These are phyloP conservation scores for Ischnus inquisitorius DNA, from an alignment of 2,888 invertebrate genomes.

Conservation along the genomic window DNA sequence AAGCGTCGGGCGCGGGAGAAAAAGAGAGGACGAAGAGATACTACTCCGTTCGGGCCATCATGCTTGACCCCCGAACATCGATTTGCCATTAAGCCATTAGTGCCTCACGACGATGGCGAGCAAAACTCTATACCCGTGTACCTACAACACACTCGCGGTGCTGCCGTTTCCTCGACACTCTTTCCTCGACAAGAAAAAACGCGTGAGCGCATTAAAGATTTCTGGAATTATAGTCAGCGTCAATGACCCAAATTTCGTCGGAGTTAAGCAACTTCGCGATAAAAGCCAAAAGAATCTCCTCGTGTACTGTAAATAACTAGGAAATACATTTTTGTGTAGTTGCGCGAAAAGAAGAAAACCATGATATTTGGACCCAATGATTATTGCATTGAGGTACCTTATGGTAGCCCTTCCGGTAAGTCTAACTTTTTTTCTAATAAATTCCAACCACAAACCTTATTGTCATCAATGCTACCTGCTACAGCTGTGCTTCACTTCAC, in stretches of 20 bases:
- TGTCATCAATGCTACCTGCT: too few species aligned
- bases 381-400: too few species aligned
- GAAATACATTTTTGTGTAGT: not conserved
- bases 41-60: constrained; percentile 37
- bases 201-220: constrained; percentile 26
- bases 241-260: constrained; percentile 63
- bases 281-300: constrained; percentile 16
- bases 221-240: constrained; percentile 44
- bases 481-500: too few species aligned
- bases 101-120: constrained; percentile 55
- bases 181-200: constrained; percentile 25
- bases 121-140: constrained; percentile 22
- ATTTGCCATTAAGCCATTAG: constrained; percentile 82
- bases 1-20: constrained; percentile 15
- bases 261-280: constrained; percentile 46
- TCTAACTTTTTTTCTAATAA: too few species aligned
- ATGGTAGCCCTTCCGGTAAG: too few species aligned
- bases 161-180: constrained; percentile 3
- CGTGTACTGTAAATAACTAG: constrained; percentile 11
- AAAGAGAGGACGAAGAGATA: constrained; percentile 32
- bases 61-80: constrained; percentile 75
- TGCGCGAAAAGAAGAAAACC: too few species aligned
- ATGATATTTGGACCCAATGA: too few species aligned
- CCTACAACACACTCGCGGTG: constrained; percentile 19
- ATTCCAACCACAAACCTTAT: too few species aligned